Conservation (phyloP, 2,797 vertebrate species). For the Parauchenoglanis ngamensis region DNA sequence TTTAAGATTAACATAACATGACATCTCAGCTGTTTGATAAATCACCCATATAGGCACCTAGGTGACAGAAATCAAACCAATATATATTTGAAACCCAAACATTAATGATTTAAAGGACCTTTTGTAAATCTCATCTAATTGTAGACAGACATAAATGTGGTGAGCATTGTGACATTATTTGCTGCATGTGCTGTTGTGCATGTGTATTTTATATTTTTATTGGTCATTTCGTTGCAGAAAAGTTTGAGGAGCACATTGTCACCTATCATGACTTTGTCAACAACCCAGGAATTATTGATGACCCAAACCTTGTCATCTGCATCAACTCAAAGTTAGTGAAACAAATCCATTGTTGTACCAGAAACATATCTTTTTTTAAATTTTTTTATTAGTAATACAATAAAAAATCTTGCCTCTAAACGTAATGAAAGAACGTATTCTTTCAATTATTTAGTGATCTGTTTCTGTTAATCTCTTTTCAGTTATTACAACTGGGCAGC, state of each 20-base stretch:
- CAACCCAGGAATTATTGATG: conserved; percentile 88
- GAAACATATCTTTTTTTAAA: not conserved
- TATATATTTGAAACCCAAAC: not conserved
- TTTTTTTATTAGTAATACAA: not conserved
- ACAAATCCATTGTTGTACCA: not conserved
- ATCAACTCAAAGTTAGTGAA: conserved; percentile 84
- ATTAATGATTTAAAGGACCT: not conserved
- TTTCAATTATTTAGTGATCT: not conserved
- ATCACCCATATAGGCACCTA: too few relatives aligned
- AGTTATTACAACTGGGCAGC: conserved; percentile 97
- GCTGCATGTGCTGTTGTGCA: not conserved
- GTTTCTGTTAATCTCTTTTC: conserved; percentile 29
- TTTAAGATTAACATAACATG: not conserved
- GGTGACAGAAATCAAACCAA: not conserved
- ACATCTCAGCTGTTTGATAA: not conserved
- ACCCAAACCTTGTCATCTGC: conserved; percentile 90
- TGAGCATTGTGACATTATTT: not conserved
- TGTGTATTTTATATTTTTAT: not conserved
- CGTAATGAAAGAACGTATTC: not conserved
- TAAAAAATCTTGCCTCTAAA: not conserved
- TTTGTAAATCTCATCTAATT: not conserved
- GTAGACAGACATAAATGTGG: not conserved
- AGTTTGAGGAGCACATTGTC: conserved; percentile 84
- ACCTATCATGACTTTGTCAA: conserved; percentile 85
- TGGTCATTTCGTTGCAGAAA: conserved; percentile 70